A percentile compares a stretch with the other conserved stretches of the same genome.
Evolutionary conservation across 2,888 invertebrate species (phyloP).

Genomic region (Meiosimyza platycephala): DNA sequence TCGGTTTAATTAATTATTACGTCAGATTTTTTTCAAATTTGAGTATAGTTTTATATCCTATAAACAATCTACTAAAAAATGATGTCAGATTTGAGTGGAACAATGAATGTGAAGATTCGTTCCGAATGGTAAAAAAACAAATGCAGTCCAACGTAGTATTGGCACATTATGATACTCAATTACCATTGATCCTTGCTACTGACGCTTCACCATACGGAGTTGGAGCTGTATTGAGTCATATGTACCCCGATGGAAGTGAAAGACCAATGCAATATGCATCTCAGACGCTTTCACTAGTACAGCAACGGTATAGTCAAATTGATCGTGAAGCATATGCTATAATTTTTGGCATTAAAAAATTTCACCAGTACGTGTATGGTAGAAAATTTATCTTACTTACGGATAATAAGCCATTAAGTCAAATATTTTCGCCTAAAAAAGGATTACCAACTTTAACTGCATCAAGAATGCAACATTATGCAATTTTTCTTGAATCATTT

Average conservation of each 20-base stretch:
- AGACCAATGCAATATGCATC: constrained; percentile 59
- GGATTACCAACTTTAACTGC: too few species aligned
- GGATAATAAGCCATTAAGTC: too few species aligned
- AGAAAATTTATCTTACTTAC: too few species aligned
- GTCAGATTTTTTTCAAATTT: constrained; percentile 53
- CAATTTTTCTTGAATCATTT: too few species aligned
- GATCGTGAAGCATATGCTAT: too few species aligned
- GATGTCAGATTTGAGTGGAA: constrained; percentile 52
- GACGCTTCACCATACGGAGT: constrained; percentile 44
- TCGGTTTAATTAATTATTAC: constrained; percentile 55
- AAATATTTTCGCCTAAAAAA: too few species aligned
- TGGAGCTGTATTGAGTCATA: constrained; percentile 52
- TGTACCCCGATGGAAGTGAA: constrained; percentile 54
- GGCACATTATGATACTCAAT: constrained; percentile 48
- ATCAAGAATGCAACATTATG: too few species aligned
- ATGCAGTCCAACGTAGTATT: constrained; percentile 43
- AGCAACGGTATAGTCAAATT: constrained; percentile 54
- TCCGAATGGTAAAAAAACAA: constrained; percentile 44
- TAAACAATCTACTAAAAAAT: constrained; percentile 50
- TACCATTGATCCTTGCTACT: constrained; percentile 47
- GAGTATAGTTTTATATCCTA: constrained; percentile 47
- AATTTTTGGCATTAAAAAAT: too few species aligned
- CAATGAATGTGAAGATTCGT: constrained; percentile 45
- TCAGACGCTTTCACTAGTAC: constrained; percentile 44
- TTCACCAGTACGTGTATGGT: too few species aligned